Base-by-base conservation (phyloP, 1,140 invertebrate species). In the Vanessa tameamea region DNA sequence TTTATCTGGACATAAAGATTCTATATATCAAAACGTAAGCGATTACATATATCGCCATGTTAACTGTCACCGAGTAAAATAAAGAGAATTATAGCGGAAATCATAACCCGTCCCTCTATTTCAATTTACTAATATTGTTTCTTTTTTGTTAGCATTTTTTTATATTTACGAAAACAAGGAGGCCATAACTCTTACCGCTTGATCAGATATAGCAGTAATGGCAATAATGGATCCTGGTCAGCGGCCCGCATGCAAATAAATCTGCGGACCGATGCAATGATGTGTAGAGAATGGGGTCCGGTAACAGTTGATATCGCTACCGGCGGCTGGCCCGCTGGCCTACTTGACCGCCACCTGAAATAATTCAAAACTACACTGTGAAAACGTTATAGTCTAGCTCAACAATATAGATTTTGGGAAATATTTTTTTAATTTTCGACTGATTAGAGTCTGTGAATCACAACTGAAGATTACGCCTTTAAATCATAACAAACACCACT, bases 231-330 rank as follows among this genome's bases (percentile, higher is more conserved):
- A 89, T 92, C 89, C 91, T 92, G 91, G 89, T 91, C 91, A 92
- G 89, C 88, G 86, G 88, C 91, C 91, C 91, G 91, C 91, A 92
- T 92, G 91, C 91, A 91, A 92, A 92, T 92, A 92, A 92, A 92
- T 92, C 89, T 92, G 87, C 85, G 87, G 82, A 83, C 89, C 88
- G 82, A 91, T 91, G 91, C 89, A 91, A 92, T 92, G 89, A 92
- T 92, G 89, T 91, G 91, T 90, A 88, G 89, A 91, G 84, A 91
- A 92, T 92, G 89, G 88, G 82, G 82, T 84, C 83, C 82, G 63
- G 61, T 66, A 37, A 51, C 69, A 66, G 53, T 47, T 73, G 87
- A 82, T 87, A 75, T 76, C 73, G 55, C 55, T 67, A 86, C 81
- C 84, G 84, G 78, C 86, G 83, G 78, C 76, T 71, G 75, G 51